Conservation (phyloP, 2,888 invertebrate genomes). For the Metalampra italica region DNA sequence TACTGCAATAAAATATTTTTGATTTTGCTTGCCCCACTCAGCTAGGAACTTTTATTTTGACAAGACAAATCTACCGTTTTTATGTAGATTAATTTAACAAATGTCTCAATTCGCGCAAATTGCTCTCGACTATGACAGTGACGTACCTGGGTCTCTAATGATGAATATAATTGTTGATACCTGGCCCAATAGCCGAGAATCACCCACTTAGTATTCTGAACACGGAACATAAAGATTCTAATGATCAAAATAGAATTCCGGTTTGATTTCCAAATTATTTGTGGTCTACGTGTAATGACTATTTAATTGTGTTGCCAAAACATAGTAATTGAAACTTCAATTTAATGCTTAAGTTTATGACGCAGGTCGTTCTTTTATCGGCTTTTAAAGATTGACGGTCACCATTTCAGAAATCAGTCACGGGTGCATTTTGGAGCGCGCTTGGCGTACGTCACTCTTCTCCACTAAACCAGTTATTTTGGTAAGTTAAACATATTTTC, state of each 20-base stretch:
- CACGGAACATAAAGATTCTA: too few species aligned
- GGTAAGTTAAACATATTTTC: slow-evolving; percentile 2
- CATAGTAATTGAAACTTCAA: slow-evolving; percentile 1
- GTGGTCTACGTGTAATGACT: neutral
- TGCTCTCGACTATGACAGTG: too few species aligned
- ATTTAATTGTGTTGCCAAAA: slow-evolving; percentile 8
- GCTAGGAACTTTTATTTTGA: too few species aligned
- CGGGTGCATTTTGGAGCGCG: slow-evolving; percentile 1
- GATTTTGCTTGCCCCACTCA: too few species aligned
- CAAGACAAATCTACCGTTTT: too few species aligned
- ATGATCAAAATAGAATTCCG: neutral
- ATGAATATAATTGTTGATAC: too few species aligned
- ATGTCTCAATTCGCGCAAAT: too few species aligned
- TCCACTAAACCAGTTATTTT: slow-evolving; percentile 6
- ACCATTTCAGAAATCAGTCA: slow-evolving; percentile 4
- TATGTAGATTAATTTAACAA: too few species aligned
- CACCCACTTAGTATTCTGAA: too few species aligned
- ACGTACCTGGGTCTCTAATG: too few species aligned
- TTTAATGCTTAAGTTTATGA: neutral
- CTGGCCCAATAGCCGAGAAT: too few species aligned
- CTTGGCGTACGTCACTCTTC: slow-evolving; percentile 1
- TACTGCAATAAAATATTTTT: neutral
- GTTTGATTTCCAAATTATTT: slow-evolving; percentile 1
- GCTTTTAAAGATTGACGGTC: slow-evolving; percentile 1
- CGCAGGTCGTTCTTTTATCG: slow-evolving; percentile 1